Evolutionary conservation across 2,797 vertebrate genomes (phyloP).

Genomic region (Thripadectes ignobilis): DNA sequence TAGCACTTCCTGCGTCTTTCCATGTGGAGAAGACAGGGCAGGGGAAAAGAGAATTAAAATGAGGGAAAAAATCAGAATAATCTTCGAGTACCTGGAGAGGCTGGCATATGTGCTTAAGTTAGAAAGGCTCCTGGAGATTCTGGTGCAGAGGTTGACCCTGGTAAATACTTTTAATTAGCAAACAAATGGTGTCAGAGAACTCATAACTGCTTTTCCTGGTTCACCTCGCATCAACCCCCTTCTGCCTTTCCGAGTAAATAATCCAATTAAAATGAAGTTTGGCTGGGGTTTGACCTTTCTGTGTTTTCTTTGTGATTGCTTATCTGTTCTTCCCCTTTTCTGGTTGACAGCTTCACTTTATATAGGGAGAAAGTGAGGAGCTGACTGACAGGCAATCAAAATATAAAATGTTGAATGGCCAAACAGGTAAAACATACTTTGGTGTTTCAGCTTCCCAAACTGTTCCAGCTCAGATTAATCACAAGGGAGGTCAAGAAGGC

Average conservation of each 20-base stretch:
- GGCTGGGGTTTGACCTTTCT: neutral
- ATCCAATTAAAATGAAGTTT: slow-evolving; percentile 46
- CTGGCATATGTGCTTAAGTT: neutral
- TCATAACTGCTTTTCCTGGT: neutral
- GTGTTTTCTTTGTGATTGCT: neutral
- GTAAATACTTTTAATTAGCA: neutral
- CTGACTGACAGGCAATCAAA: slow-evolving; percentile 50
- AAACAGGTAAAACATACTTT: neutral
- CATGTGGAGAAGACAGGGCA: neutral
- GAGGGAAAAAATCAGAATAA: neutral
- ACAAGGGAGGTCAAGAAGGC: neutral
- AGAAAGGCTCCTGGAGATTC: neutral
- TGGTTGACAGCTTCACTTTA: slow-evolving; percentile 8
- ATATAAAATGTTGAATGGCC: slow-evolving; percentile 27
- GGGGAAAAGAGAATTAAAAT: neutral
- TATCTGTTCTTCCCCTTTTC: neutral
- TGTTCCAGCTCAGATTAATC: neutral
- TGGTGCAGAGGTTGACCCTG: neutral
- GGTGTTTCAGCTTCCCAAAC: neutral
- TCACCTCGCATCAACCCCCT: slow-evolving; percentile 3
- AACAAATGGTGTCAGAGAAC: neutral
- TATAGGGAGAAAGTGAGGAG: neutral
- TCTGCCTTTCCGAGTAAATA: neutral
- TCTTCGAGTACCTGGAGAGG: neutral
- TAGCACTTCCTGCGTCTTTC: neutral